Evolutionary conservation across 2,113 vertebrate species (phyloP), one percentile per base, ranked within the genome.

Genomic region (Crotalus viridis): DNA sequence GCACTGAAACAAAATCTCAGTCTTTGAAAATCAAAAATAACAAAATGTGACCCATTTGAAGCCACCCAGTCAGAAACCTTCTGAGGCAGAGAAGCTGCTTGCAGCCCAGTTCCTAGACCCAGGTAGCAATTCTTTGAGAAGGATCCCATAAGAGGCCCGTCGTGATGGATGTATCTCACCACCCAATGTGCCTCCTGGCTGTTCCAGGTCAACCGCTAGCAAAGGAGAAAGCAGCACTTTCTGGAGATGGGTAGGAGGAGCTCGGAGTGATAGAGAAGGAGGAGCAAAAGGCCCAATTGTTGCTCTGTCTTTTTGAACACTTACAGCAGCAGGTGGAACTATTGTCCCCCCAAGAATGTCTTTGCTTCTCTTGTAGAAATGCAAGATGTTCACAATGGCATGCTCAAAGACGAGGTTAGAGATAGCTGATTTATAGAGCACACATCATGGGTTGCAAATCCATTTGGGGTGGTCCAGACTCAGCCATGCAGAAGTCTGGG

Each of bases 391-490:
- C 51, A 19, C 3, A 69, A 55, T 21, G 92, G 89, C 21, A 1
- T 4, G 91, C 94, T 95, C 8, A 12, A 56, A 93, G 94, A 56
- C 55, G 95, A 89, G 0, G n/a, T 96, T 93, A 74, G 0, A 91
- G 88, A 96, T 94, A 59, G 95, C 95, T 96, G 96, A 94, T 97
- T 95, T 95, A 96, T 93, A 94, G 92, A 91, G 94, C 81, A 88
- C 54, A 90, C 51, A 89, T 94, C 93, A 92, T 87, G 6, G 85
- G 56, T 89, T 94, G 93, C 9, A 7, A 88, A 59, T 94, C 94
- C 95, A 92, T 54, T 95, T 89, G 94, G 94, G 95, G 92, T 90
- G 87, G 69, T 95, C 96, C 95, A 96, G 94, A 95, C 74, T 92
- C 93, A 93, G 94, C 17, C 61, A 33, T 93, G 86, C 13, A 15